These are phyloP conservation scores for Danionella cerebrum DNA, from an alignment of 2,113 vertebrate genomes.

Conservation along the genomic window DNA sequence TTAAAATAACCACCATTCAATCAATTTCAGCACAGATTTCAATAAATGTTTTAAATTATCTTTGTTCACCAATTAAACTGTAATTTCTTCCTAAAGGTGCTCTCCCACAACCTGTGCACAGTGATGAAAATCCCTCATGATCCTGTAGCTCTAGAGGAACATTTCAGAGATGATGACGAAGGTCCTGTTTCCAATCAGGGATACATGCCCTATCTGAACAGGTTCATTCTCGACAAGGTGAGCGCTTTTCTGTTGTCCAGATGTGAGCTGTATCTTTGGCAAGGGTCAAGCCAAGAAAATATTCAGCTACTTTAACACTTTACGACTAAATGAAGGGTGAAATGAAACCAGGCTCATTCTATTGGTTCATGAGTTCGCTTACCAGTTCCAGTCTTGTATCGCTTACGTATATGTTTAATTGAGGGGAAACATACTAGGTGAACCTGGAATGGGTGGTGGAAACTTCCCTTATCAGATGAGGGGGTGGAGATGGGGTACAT, in stretches of 20 bases:
- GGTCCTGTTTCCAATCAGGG: conserved; percentile 96
- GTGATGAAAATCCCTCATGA: conserved; percentile 92
- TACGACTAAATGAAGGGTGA: too few relatives aligned
- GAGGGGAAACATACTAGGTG: too few relatives aligned
- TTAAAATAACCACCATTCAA: too few relatives aligned
- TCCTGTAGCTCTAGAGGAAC: conserved; percentile 90
- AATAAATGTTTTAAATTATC: background rate
- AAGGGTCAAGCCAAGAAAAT: background rate
- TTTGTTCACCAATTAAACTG: background rate
- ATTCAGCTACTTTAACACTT: too few relatives aligned
- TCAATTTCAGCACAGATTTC: too few relatives aligned
- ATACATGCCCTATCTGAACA: conserved; percentile 98
- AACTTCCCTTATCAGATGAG: too few relatives aligned
- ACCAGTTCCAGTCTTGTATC: too few relatives aligned
- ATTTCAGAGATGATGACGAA: conserved; percentile 94
- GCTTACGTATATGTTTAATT: too few relatives aligned
- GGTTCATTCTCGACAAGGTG: conserved; percentile 96
- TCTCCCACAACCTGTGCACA: conserved; percentile 94
- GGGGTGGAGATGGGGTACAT: too few relatives aligned
- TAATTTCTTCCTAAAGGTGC: conserved; percentile 66
- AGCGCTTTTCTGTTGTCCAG: conserved; percentile 15
- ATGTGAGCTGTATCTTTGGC: background rate
- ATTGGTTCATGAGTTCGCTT: too few relatives aligned
- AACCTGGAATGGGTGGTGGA: too few relatives aligned
- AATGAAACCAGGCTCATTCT: too few relatives aligned